These are phyloP conservation scores for Alethe diademata DNA, from an alignment of 2,113 vertebrate species.

Conservation along the genomic window DNA sequence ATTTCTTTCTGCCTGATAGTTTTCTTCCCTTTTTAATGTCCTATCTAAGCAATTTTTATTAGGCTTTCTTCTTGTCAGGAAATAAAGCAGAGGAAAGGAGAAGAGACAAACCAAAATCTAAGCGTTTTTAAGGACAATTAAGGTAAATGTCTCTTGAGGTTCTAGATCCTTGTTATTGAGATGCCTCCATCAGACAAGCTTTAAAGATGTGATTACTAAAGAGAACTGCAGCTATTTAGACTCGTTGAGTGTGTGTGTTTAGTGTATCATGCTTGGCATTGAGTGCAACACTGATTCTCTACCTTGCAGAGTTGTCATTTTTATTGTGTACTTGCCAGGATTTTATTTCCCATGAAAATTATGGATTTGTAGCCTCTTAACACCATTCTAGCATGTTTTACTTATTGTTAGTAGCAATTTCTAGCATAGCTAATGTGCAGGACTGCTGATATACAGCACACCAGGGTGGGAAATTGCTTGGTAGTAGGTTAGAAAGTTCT, in stretches of 20 bases:
- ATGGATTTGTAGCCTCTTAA: background rate
- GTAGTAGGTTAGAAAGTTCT: background rate
- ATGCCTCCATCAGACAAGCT: background rate
- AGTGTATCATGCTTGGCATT: background rate
- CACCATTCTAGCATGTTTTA: background rate
- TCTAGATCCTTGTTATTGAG: background rate
- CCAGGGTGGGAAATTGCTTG: background rate
- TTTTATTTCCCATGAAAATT: background rate
- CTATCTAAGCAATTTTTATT: background rate
- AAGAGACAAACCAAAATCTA: background rate
- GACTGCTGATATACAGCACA: background rate
- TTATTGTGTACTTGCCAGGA: background rate
- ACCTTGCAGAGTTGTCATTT: background rate
- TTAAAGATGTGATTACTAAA: background rate
- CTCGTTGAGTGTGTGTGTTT: background rate
- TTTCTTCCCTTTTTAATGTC: background rate
- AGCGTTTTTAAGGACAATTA: background rate
- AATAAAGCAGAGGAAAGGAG: background rate
- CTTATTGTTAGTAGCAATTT: background rate
- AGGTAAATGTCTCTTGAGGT: background rate
- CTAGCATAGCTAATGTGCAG: background rate
- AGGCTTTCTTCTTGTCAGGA: background rate
- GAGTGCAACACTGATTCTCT: background rate
- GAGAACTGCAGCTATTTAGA: background rate
- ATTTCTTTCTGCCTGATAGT: accelerated